phyloP scores from a whole-genome alignment of 2,797 vertebrate species.

The Centroberyx gerrardi region DNA sequence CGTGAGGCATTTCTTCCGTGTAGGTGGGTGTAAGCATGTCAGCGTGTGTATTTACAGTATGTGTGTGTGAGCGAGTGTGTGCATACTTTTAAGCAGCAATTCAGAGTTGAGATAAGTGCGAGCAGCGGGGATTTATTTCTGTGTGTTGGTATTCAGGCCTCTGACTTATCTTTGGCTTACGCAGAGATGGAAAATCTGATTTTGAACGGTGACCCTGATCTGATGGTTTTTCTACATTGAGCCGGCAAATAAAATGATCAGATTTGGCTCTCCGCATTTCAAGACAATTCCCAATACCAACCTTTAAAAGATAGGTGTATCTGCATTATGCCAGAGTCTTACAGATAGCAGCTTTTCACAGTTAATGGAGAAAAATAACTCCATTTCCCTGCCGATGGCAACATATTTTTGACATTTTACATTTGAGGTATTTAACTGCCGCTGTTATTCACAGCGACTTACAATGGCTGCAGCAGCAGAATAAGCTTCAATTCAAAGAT shows the following conservation, averaged over 20 bases:
- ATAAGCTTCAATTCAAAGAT: background rate
- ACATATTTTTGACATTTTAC: background rate
- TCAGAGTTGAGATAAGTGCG: background rate
- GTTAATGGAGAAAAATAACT: background rate
- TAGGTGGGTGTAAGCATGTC: background rate
- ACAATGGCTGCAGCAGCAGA: background rate
- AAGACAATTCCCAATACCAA: background rate
- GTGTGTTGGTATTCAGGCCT: background rate
- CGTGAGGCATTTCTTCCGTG: background rate
- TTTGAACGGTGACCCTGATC: constrained; percentile 20
- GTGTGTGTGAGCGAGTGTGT: constrained; percentile 11
- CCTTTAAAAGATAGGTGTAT: background rate
- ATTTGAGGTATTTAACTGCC: background rate
- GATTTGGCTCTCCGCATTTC: constrained; percentile 5
- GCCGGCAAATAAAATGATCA: constrained; percentile 7
- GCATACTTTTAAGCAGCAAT: background rate
- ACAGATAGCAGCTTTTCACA: background rate
- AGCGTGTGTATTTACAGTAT: background rate
- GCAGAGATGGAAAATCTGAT: background rate
- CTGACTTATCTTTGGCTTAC: background rate
- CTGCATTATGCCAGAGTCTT: background rate
- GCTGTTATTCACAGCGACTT: background rate
- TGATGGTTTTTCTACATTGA: constrained; percentile 12
- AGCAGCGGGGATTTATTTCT: background rate
- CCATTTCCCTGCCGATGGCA: background rate